These are phyloP conservation scores for Drosophila chauvacae DNA, from an alignment of 1,140 invertebrate genomes.

Conservation along the genomic window DNA sequence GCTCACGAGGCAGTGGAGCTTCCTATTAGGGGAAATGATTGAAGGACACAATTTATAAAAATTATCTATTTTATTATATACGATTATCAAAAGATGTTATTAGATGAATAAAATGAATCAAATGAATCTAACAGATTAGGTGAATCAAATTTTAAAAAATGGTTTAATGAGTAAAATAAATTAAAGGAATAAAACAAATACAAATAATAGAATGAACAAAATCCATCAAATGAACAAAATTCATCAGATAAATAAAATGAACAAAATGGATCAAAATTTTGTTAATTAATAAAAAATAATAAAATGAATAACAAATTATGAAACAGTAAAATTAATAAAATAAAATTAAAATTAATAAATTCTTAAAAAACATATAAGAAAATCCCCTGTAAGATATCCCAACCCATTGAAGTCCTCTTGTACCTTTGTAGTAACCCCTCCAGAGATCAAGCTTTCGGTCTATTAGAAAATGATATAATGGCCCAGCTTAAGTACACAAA, in stretches of 20 bases:
- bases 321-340: not conserved
- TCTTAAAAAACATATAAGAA: not conserved
- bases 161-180: not conserved
- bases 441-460: conserved; percentile 5
- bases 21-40: not conserved
- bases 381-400: not conserved
- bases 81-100: too few species aligned
- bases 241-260: too few species aligned
- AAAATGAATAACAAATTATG: too few species aligned
- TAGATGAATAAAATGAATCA: too few species aligned
- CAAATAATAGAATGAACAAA: not conserved
- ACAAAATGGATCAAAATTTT: too few species aligned
- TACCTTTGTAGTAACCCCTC: conserved; percentile 3
- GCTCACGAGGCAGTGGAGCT: conserved; percentile 5
- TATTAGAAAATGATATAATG: conserved; percentile 61
- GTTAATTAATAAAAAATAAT: too few species aligned
- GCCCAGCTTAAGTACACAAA: conserved; percentile 44
- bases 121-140: too few species aligned
- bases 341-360: not conserved
- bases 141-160: too few species aligned
- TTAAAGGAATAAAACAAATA: too few species aligned
- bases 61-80: too few species aligned
- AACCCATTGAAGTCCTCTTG: not conserved
- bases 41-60: too few species aligned
- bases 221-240: too few species aligned